Percentiles rank a stretch among this genome's conserved stretches.
phyloP scores from a whole-genome alignment of 2,113 vertebrate genomes.

The Mugil cephalus region DNA sequence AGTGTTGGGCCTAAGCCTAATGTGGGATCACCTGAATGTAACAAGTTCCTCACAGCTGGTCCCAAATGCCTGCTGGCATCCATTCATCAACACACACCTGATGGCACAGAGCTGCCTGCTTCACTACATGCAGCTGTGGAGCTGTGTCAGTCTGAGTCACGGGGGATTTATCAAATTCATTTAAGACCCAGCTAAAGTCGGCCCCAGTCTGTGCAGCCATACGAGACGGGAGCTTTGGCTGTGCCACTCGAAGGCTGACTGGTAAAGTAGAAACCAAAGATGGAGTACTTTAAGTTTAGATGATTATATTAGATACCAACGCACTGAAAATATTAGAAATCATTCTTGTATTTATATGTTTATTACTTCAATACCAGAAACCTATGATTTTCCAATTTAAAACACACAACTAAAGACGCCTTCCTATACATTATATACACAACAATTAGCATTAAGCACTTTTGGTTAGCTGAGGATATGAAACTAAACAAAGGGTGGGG shows the following conservation, averaged over 20 bases:
- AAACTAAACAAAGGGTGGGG: constrained; percentile 9
- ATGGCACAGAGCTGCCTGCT: constrained; percentile 30
- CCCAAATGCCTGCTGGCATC: constrained; percentile 39
- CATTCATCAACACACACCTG: constrained; percentile 47
- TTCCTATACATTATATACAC: neutral
- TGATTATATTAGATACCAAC: constrained; percentile 28
- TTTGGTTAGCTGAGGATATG: neutral
- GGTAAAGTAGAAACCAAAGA: constrained; percentile 27
- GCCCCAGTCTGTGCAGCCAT: constrained; percentile 24
- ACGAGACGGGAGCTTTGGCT: constrained; percentile 22
- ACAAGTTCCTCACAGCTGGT: constrained; percentile 34
- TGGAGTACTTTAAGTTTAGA: constrained; percentile 17
- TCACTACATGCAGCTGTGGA: constrained; percentile 40
- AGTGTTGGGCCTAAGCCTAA: constrained; percentile 7
- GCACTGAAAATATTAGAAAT: constrained; percentile 22
- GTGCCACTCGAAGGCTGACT: constrained; percentile 29
- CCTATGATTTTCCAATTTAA: too few relatives aligned
- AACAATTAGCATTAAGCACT: neutral
- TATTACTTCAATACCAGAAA: too few relatives aligned
- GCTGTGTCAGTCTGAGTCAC: constrained; percentile 34
- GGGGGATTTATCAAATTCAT: constrained; percentile 48
- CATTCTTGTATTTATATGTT: neutral
- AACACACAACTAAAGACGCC: neutral
- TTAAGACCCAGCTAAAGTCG: constrained; percentile 48
- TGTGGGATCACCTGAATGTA: constrained; percentile 30